phyloP scores from a whole-genome alignment of 2,888 invertebrate species.

The Auanema sp. region DNA sequence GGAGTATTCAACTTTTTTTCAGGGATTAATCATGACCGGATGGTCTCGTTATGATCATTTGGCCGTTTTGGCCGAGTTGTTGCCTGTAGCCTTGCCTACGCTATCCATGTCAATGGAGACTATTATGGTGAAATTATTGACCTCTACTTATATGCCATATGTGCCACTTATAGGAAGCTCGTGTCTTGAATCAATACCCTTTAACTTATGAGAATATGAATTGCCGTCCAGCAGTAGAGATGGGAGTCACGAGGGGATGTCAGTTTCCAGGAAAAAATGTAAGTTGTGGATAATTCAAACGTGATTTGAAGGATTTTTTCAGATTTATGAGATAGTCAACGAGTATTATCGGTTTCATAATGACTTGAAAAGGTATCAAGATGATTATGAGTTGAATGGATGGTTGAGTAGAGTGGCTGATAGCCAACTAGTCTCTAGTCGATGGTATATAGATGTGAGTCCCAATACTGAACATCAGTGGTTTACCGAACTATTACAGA shows the following conservation, averaged over 20 bases:
- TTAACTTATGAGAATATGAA: constrained; percentile 43
- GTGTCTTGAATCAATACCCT: constrained; percentile 33
- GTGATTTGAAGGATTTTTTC: background rate
- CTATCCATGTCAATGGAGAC: constrained; percentile 64
- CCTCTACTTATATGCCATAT: background rate
- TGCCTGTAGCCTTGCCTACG: constrained; percentile 67
- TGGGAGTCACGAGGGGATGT: constrained; percentile 48
- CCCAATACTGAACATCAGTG: background rate
- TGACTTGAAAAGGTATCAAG: constrained; percentile 40
- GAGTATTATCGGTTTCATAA: constrained; percentile 38
- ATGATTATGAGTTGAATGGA: constrained; percentile 55
- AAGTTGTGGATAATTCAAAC: background rate
- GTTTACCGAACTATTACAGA: constrained; percentile 33
- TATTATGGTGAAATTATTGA: constrained; percentile 27
- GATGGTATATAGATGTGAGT: constrained; percentile 58
- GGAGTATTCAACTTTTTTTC: constrained; percentile 51
- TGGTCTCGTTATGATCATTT: constrained; percentile 69
- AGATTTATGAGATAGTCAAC: constrained; percentile 59
- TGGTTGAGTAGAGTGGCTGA: constrained; percentile 57
- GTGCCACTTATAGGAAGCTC: constrained; percentile 22
- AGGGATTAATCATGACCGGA: constrained; percentile 66
- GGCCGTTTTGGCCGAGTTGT: constrained; percentile 66
- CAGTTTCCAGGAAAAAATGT: constrained; percentile 54
- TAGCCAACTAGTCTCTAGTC: constrained; percentile 47
- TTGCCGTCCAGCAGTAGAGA: constrained; percentile 44